Conservation (phyloP, 2,797 vertebrate species). For the Lagocephalus sceleratus region DNA sequence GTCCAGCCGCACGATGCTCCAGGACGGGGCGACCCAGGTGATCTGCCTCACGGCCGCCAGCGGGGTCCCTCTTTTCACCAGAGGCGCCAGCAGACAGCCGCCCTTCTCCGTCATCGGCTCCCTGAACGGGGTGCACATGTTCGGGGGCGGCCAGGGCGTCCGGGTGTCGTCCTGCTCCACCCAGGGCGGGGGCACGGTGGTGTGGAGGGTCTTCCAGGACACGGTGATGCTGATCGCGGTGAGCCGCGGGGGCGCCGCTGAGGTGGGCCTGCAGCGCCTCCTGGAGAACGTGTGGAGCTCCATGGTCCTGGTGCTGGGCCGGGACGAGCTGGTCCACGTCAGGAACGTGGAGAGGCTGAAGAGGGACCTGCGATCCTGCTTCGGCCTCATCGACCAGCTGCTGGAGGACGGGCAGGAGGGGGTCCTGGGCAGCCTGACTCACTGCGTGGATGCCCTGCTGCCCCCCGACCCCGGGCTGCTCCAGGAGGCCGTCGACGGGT, state of each 20-base stretch:
- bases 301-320: slow-evolving; percentile 89
- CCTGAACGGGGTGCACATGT: slow-evolving; percentile 93
- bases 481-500: slow-evolving; percentile 81
- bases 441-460: slow-evolving; percentile 83
- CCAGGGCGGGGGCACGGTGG: slow-evolving; percentile 76
- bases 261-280: slow-evolving; percentile 73
- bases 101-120: slow-evolving; percentile 90
- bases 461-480: slow-evolving; percentile 72
- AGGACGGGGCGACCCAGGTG: slow-evolving; percentile 77
- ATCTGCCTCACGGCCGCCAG: slow-evolving; percentile 87
- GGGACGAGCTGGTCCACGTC: slow-evolving; percentile 81
- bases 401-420: slow-evolving; percentile 75
- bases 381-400: slow-evolving; percentile 84
- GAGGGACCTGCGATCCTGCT: slow-evolving; percentile 86
- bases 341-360: slow-evolving; percentile 89
- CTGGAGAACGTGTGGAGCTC: slow-evolving; percentile 86
- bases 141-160: slow-evolving; percentile 84
- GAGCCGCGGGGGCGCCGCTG: slow-evolving; percentile 65
- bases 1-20: slow-evolving; percentile 63
- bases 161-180: slow-evolving; percentile 79
- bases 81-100: slow-evolving; percentile 78
- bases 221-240: slow-evolving; percentile 88
- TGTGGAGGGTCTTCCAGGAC: slow-evolving; percentile 87
- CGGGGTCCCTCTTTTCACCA: slow-evolving; percentile 87
- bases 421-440: slow-evolving; percentile 82